Evolutionary conservation across 1,140 invertebrate species (phyloP), one percentile per base, ranked within the genome.

Genomic region (Pomacea maculata): DNA sequence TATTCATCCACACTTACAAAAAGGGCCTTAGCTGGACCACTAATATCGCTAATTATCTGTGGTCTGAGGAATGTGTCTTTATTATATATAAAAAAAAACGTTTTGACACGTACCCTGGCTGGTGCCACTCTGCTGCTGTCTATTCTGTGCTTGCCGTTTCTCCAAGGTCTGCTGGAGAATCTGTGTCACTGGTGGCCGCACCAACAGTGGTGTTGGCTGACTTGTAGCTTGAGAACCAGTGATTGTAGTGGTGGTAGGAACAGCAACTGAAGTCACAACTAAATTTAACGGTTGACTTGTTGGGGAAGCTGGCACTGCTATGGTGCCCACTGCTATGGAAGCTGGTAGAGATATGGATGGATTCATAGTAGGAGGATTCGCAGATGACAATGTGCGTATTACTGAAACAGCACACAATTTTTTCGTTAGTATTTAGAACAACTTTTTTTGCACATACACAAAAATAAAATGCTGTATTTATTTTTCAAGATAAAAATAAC

Each of bases 131-230:
- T 85, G 83, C 78, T 79, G 73, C 73, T 82, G 75, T 45, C 82
- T 70, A 21, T 34, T 70, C 67, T 70, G 72, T 10, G 80, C 80
- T 34, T 83, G 80, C 61, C 72, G 78, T 75, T 79, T 82, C 64
- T 74, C 82, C 10, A 85, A 77, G 0, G 84, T 83, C 67, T 81
- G 83, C 29, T 92, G 82, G 7, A 92, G 90, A 17, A 92, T 90
- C 54, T 92, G 91, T 34, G 81, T 84, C 25, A 83, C 79, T 9
- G 92, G 91, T 88, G 92, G 91, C 85, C 91, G 92, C 85, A 92
- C 90, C 45, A 91, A 88, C 6, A 87, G 89, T 74, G 91, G 91
- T 84, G 67, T 12, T 2, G 21, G 14, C 67, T 70, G 67, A n/a
- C 21, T 34, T 74, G 67, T 82, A 74, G 79, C 74, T 79, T 82